These are phyloP conservation scores for Priocnemis perturbator DNA, from an alignment of 2,888 invertebrate genomes.

Conservation along the genomic window DNA sequence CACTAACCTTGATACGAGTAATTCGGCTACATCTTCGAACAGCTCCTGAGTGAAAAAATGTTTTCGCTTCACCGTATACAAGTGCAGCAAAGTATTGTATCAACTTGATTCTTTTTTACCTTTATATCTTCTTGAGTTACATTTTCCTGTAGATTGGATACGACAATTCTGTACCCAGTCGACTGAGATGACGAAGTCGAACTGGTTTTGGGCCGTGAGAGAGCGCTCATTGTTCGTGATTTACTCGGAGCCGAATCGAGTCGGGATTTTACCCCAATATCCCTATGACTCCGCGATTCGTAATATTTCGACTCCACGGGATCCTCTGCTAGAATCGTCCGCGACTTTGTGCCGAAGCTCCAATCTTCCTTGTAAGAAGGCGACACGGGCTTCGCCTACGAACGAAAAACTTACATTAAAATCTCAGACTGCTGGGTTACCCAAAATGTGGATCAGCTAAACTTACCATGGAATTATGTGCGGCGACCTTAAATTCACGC, in stretches of 20 bases:
- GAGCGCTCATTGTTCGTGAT: slow-evolving; percentile 62
- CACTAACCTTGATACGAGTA: slow-evolving; percentile 88
- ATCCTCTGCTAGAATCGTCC: slow-evolving; percentile 67
- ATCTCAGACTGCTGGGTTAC: neutral
- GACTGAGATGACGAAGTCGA: slow-evolving; percentile 70
- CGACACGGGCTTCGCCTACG: slow-evolving; percentile 58
- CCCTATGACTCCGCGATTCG: slow-evolving; percentile 64
- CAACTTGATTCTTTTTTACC: slow-evolving; percentile 74
- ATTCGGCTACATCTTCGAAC: slow-evolving; percentile 93
- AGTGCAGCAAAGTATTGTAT: neutral
- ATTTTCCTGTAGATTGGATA: slow-evolving; percentile 90
- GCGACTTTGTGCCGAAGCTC: slow-evolving; percentile 66
- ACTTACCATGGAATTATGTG: slow-evolving; percentile 63
- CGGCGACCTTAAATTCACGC: slow-evolving; percentile 67
- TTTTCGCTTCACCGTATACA: neutral
- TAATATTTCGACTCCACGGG: slow-evolving; percentile 63
- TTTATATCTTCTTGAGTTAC: slow-evolving; percentile 95
- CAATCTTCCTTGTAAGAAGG: slow-evolving; percentile 66
- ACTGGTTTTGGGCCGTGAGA: slow-evolving; percentile 74
- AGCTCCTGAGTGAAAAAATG: slow-evolving; percentile 82
- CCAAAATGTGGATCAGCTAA: neutral
- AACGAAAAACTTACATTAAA: neutral
- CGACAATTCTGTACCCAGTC: slow-evolving; percentile 89
- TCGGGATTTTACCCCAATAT: slow-evolving; percentile 73
- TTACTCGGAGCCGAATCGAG: slow-evolving; percentile 74